These are phyloP conservation scores for Drosophila murphyi DNA, from an alignment of 1,140 invertebrate genomes.

Conservation along the genomic window DNA sequence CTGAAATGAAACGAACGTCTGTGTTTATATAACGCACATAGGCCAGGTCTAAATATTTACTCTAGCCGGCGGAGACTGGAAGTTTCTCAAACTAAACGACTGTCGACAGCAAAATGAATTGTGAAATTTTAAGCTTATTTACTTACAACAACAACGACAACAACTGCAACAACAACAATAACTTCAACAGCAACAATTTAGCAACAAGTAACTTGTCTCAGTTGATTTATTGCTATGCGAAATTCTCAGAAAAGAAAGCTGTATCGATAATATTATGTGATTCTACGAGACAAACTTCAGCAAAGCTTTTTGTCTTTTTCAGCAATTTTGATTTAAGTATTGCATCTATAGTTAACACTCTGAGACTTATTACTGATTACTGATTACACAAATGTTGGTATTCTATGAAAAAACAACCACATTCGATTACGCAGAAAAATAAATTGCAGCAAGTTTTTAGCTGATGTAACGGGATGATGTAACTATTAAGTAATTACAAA, in stretches of 20 bases:
- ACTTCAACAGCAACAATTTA: constrained; percentile 6
- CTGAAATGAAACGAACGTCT: constrained; percentile 56
- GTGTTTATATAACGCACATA: constrained; percentile 63
- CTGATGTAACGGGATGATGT: too few relatives aligned
- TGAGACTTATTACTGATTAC: background rate
- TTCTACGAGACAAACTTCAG: background rate
- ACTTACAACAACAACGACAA: constrained; percentile 30
- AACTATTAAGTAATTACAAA: too few relatives aligned
- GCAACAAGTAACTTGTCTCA: constrained; percentile 20
- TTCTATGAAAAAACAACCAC: background rate
- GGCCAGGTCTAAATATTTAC: constrained; percentile 20
- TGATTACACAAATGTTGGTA: too few relatives aligned
- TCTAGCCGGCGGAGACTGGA: background rate
- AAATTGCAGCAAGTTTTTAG: too few relatives aligned
- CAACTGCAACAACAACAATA: constrained; percentile 10
- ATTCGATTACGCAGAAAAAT: too few relatives aligned
- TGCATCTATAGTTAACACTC: background rate
- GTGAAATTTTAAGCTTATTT: constrained; percentile 66
- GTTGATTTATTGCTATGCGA: constrained; percentile 47
- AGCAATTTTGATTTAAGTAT: background rate
- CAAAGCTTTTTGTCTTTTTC: background rate
- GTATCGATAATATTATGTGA: background rate
- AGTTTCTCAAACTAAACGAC: constrained; percentile 61
- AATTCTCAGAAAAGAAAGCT: constrained; percentile 47
- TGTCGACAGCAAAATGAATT: constrained; percentile 57